These are phyloP conservation scores for Pachyrhynchus sulphureomaculatus DNA, from an alignment of 1,140 invertebrate species.

Conservation along the genomic window DNA sequence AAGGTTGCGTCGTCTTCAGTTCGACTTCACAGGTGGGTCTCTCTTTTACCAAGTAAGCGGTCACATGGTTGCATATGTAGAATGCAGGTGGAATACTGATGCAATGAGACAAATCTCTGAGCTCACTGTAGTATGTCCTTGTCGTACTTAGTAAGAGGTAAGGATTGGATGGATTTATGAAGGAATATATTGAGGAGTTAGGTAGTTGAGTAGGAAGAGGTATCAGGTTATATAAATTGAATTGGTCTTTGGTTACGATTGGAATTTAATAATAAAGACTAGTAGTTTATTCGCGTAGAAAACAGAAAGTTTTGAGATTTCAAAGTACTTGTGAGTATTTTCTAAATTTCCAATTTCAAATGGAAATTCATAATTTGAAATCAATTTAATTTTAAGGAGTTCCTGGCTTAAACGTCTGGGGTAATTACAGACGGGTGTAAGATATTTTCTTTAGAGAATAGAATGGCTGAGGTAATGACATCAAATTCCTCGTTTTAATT, in stretches of 20 bases:
- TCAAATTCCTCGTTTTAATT: slow-evolving; percentile 29
- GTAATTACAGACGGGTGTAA: slow-evolving; percentile 25
- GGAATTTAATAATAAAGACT: slow-evolving; percentile 10
- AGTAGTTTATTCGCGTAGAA: neutral
- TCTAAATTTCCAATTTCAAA: neutral
- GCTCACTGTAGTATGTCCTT: neutral
- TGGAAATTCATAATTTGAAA: slow-evolving; percentile 10
- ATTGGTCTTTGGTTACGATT: neutral
- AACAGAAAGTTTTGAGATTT: neutral
- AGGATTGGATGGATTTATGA: neutral
- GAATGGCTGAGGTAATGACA: slow-evolving; percentile 19
- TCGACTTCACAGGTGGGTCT: neutral
- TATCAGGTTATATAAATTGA: slow-evolving; percentile 13
- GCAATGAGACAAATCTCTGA: neutral
- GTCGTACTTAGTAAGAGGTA: slow-evolving; percentile 1
- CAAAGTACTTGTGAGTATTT: slow-evolving; percentile 10
- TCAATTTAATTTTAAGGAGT: slow-evolving; percentile 8
- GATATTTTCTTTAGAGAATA: slow-evolving; percentile 31
- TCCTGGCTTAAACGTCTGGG: slow-evolving; percentile 3
- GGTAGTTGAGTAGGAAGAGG: neutral
- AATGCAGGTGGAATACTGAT: neutral
- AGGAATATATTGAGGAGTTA: neutral
- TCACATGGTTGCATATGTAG: neutral
- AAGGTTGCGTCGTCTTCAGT: neutral
- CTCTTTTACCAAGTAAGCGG: neutral